Evolutionary conservation across 1,140 invertebrate genomes (phyloP), one percentile per base, ranked within the genome.

Genomic region (Leptopilina clavipes): DNA sequence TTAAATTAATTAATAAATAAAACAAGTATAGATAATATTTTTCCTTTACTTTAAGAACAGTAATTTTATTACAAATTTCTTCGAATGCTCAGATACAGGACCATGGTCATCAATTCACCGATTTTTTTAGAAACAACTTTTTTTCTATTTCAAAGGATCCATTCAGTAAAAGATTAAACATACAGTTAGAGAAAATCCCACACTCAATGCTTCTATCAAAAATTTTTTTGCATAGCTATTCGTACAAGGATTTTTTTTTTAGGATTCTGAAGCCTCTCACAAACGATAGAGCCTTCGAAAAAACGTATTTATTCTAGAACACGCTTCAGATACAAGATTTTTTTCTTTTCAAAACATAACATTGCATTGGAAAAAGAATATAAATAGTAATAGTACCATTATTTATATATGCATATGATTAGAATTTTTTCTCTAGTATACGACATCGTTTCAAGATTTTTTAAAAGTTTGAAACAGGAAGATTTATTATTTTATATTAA

Each of bases 161-260:
- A 65, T 65, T 65, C 59, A 65, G 22, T 65, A 65, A 65, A 65
- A 65, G 59, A 5, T 65, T 65, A 65, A 65, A 31, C 22, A 37
- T 19, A 31, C 59, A 14, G 22, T 65, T 65, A 31, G 25, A 65
- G 59, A 37, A 37, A 65, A 65, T 12, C 25, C 25, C 25, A 65
- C 59, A 31, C 59, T 37, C 59, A 65, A 65, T 65, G 22, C 25
- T 9, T 65, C 14, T 14, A 65, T 65, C 59, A 37, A 65, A 22
- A 31, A 22, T 65, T 65, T 65, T 52, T 65, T 65, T 65, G 31
- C 31, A 65, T 19, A 12, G 12, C 25, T 65, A n/a, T 65, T 31
- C 59, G 59, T 65, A 65, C 25, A 37, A 37, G 59, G 25, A 65
- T 37, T 65, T 65, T 19, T 37, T 11, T 31, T 37, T 14, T 37